Evolutionary conservation across 2,797 vertebrate genomes (phyloP), one percentile per base, ranked within the genome.

Genomic region (Malacoctenus gilli): DNA sequence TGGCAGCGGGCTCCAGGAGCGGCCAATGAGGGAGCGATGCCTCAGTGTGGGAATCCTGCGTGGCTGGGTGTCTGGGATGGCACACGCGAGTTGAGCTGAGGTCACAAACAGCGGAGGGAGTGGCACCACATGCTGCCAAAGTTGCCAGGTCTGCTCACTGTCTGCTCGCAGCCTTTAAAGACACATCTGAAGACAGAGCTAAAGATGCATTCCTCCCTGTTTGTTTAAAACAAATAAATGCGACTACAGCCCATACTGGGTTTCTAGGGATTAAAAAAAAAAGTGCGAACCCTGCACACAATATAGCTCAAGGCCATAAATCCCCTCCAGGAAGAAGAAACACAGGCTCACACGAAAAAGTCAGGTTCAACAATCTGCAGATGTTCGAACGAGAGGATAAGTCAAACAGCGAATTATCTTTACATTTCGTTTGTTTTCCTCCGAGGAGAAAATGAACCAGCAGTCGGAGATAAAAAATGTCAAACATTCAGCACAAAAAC

Each of bases 1-100:
- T 64, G 72, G 55, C 57, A 68, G 30, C 0, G 23, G 39, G 37
- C 52, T 50, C 0, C 1, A 31, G 37, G 60, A 66, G 57, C 40
- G 66, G 22, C 23, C 3, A 9, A 41, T 23, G 54, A 34, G 20
- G 30, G 44, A 47, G 25, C 25, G 34, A 40, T 55, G 30, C 64
- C 40, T 72, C 19, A 13, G 54, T 72, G 59, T 62, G 71, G 67
- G 66, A 65, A 64, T 73, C 62, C 43, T 59, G 48, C 12, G 20
- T 13, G 36, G 57, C 54, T 40, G 50, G 50, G 35, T 76, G 62
- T 49, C 25, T 64, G 61, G 54, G 68, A 72, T 64, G 75, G 47
- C 49, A 63, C 10, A 23, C 22, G 15, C 8, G 48, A 77, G 87
- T 85, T 89, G 79, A 87, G 21, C 16, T 75, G 52, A 87, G 85